Percentiles rank a stretch among this genome's conserved stretches.
Conservation (phyloP, 2,113 vertebrate species). For the Brachirus orientalis region DNA sequence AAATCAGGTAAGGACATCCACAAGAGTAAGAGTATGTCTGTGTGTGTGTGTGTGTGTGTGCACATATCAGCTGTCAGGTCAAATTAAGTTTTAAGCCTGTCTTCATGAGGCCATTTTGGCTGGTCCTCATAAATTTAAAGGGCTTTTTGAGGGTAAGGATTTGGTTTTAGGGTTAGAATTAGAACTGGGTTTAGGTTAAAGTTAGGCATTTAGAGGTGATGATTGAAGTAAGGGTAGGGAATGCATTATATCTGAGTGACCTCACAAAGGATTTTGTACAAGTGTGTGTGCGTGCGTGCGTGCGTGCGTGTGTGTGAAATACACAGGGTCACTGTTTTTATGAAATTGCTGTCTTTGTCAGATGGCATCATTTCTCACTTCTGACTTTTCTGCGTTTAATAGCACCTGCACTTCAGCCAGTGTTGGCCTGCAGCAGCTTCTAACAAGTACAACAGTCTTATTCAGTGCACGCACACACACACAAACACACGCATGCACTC, state of each 20-base stretch:
- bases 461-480: conserved; percentile 29
- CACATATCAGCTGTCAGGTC: too few species aligned
- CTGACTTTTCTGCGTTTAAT: conserved; percentile 46
- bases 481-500: conserved; percentile 2
- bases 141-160: too few species aligned
- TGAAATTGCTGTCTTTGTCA: conserved; percentile 62
- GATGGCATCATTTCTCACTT: conserved; percentile 36
- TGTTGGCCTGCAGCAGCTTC: conserved; percentile 34
- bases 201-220: too few species aligned
- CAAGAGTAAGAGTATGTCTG: conserved; percentile 24
- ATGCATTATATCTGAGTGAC: too few species aligned
- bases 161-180: too few species aligned
- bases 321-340: conserved; percentile 64
- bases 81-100: too few species aligned
- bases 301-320: conserved; percentile 34
- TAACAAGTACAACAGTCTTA: conserved; percentile 47
- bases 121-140: too few species aligned
- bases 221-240: too few species aligned
- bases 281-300: conserved; percentile 31
- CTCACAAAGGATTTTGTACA: too few species aligned
- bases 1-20: conserved; percentile 36
- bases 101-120: too few species aligned
- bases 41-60: conserved; percentile 12
- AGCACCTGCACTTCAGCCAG: conserved; percentile 37
- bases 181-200: too few species aligned